Evolutionary conservation across 2,113 vertebrate species (phyloP).

Genomic region (Pelodiscus sinensis): DNA sequence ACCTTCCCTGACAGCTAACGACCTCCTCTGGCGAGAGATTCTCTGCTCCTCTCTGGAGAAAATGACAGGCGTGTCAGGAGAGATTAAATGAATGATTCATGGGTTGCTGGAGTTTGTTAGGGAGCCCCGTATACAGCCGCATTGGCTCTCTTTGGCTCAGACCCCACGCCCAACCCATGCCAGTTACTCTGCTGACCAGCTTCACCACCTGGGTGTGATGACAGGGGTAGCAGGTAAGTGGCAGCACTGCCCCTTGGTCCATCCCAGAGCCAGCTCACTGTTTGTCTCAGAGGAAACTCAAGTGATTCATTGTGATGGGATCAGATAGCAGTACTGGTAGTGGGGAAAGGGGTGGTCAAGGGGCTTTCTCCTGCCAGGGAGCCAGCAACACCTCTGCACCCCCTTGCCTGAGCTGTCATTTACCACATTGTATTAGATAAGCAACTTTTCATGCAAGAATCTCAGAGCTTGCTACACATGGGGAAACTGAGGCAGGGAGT

Average conservation of each 20-base stretch:
- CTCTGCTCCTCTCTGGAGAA: conserved; percentile 69
- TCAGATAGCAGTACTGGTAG: background rate
- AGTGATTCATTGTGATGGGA: background rate
- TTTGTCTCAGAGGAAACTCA: background rate
- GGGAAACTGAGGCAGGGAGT: background rate
- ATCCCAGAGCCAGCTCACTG: background rate
- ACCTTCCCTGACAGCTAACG: conserved; percentile 77
- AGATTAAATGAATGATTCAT: conserved; percentile 82
- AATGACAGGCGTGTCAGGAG: conserved; percentile 78
- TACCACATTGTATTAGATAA: background rate
- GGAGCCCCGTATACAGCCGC: rapidly evolving
- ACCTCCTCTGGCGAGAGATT: conserved; percentile 77
- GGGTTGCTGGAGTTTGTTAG: conserved; percentile 74
- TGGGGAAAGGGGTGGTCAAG: background rate
- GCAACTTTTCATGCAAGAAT: background rate
- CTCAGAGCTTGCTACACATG: background rate
- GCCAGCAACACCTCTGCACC: background rate
- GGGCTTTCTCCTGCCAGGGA: background rate
- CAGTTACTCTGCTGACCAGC: background rate
- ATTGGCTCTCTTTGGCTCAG: background rate
- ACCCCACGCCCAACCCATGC: background rate
- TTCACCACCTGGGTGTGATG: background rate
- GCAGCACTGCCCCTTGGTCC: no score
- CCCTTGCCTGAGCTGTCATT: background rate
- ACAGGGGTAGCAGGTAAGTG: background rate